Evolutionary conservation across 2,888 invertebrate species (phyloP), one percentile per base, ranked within the genome.

Genomic region (Bellardia bayeri): DNA sequence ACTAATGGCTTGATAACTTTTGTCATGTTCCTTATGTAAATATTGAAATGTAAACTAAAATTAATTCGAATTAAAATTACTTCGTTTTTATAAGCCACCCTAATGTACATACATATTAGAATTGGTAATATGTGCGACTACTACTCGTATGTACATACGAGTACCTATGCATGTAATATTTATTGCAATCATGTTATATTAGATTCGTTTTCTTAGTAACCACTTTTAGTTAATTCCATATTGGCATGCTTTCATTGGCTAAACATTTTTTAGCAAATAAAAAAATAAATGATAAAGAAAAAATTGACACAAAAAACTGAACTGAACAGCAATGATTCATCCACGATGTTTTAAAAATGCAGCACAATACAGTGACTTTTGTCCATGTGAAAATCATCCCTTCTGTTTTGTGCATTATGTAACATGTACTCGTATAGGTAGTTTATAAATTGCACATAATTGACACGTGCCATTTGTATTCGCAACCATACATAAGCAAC

Each of bases 231-330:
- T 51, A 7, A 14, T 30, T 49, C n/a, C 8, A 5, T 16, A 72
- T 40, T 85, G 56, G 51, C 14, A 56, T 23, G 8, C 49, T 75
- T 16, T 37, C 23, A 81, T 85, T 85, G 80, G 80, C 9, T 56
- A 30, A 16, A 64, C 3, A 30, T 58, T 69, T 82, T 74, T 82
- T 84, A 69, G 56, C 68, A 61, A 75, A 71, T 75, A 72, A 85
- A 80, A 80, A 83, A 75, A 16, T 40, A 16, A n/a, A 58, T 72
- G 13, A n/a, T 75, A 76, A 85, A 85, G n/a, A 85, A 85, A 85
- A 85, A 81, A 85, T 16, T 63, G 68, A 56, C 71, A 40, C 2
- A 56, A 80, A 75, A 74, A 75, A 68, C 9, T 3, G 23, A 75
- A 68, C 9, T 3, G 23, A 1, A 8, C 13, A 30, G 4, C 2